Conservation (phyloP, 2,888 invertebrate species). For the Eupelmus urozonus region DNA sequence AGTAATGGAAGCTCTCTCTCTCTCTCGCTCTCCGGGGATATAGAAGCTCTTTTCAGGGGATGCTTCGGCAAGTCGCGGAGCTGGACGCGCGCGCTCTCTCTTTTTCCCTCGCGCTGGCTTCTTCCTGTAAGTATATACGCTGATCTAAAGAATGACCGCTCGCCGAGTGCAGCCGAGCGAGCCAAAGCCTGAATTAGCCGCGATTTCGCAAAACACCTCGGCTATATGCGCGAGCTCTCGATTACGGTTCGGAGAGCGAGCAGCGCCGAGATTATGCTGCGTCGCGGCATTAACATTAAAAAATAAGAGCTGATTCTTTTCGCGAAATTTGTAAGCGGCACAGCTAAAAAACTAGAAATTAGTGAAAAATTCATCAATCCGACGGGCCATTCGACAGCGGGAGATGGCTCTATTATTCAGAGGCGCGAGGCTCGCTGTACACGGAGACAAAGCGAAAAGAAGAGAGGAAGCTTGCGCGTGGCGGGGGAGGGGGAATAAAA, state of each 20-base stretch:
- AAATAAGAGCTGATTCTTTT: conserved; percentile 13
- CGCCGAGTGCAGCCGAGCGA: no score
- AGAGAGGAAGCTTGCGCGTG: conserved; percentile 21
- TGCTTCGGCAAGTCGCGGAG: conserved; percentile 68
- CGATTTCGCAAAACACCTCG: background rate
- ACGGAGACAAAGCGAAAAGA: background rate
- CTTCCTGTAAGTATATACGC: no score
- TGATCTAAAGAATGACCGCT: background rate
- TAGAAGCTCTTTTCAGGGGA: conserved; percentile 72
- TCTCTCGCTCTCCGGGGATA: conserved; percentile 76
- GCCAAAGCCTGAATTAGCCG: conserved; percentile 12
- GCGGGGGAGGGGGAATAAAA: conserved; percentile 45
- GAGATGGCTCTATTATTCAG: background rate
- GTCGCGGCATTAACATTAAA: conserved; percentile 27
- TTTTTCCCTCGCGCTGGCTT: conserved; percentile 58
- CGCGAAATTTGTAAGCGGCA: background rate
- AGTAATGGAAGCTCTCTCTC: conserved; percentile 77
- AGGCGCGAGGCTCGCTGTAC: background rate
- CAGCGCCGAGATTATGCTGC: background rate
- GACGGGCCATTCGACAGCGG: conserved; percentile 32
- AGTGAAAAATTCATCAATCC: conserved; percentile 50
- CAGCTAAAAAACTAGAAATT: background rate
- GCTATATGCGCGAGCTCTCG: background rate
- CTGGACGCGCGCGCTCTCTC: conserved; percentile 67
- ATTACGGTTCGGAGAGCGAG: background rate